Conservation (phyloP, 2,113 vertebrate species). For the Leptobrachium leishanense region DNA sequence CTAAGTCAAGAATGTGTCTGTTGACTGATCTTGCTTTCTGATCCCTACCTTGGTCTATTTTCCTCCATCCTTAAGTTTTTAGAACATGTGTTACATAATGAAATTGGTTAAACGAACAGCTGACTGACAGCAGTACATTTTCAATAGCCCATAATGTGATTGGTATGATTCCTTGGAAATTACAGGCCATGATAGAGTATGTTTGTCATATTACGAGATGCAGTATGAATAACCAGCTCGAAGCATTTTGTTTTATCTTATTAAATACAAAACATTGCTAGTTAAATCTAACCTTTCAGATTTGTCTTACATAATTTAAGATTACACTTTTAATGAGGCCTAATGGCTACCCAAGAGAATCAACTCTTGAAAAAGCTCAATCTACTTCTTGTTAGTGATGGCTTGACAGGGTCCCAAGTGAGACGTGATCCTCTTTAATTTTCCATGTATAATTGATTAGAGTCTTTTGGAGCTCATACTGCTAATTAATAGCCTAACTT, state of each 20-base stretch:
- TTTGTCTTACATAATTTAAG: constrained; percentile 47
- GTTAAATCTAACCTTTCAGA: constrained; percentile 36
- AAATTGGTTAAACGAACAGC: no score
- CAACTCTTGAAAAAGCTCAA: constrained; percentile 51
- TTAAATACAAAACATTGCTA: constrained; percentile 35
- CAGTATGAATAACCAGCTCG: background rate
- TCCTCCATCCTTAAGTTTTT: no score
- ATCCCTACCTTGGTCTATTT: no score
- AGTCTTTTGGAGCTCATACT: constrained; percentile 45
- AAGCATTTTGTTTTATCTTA: constrained; percentile 31
- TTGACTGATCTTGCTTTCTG: no score
- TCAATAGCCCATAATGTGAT: no score
- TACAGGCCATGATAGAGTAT: no score
- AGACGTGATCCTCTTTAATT: background rate
- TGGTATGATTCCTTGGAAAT: no score
- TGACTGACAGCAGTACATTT: no score
- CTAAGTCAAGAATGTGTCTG: no score
- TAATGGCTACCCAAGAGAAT: constrained; percentile 52
- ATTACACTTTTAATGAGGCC: constrained; percentile 48
- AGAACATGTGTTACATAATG: no score
- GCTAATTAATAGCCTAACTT: constrained; percentile 41
- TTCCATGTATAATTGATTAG: constrained; percentile 47
- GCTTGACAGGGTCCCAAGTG: constrained; percentile 33
- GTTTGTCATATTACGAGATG: no score
- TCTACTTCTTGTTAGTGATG: constrained; percentile 50